phyloP scores from a whole-genome alignment of 2,888 invertebrate species.

The Tetramorium bicarinatum region DNA sequence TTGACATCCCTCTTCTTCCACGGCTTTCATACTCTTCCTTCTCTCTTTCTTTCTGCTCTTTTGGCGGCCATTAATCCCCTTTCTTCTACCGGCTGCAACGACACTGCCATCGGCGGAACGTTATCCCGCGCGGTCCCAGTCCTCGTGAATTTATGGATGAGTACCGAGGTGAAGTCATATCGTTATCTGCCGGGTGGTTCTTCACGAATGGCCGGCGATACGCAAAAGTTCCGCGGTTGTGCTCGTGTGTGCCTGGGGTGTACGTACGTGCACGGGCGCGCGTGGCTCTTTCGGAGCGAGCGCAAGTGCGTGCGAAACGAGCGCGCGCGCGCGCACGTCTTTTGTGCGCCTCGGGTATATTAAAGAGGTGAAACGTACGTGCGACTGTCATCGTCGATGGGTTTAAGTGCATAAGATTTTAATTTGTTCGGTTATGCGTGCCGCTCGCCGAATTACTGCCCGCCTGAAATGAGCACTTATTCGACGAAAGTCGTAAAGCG shows the following conservation, averaged over 20 bases:
- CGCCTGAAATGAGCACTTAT: slow-evolving; percentile 54
- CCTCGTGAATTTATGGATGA: slow-evolving; percentile 63
- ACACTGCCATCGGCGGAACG: slow-evolving; percentile 56
- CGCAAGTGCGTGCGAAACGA: slow-evolving; percentile 7
- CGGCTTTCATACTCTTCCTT: slow-evolving; percentile 32
- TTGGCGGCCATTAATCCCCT: slow-evolving; percentile 53
- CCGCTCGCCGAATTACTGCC: slow-evolving; percentile 33
- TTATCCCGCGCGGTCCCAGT: slow-evolving; percentile 52
- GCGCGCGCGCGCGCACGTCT: not conserved
- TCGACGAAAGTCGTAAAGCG: slow-evolving; percentile 64
- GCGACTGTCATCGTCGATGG: slow-evolving; percentile 61
- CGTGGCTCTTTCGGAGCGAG: slow-evolving; percentile 34
- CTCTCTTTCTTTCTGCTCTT: slow-evolving; percentile 24
- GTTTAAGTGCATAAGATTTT: slow-evolving; percentile 62
- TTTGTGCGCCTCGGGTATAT: slow-evolving; percentile 13
- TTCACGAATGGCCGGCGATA: slow-evolving; percentile 54
- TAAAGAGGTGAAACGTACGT: slow-evolving; percentile 37
- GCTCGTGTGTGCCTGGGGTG: slow-evolving; percentile 16
- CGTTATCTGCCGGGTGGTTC: slow-evolving; percentile 63
- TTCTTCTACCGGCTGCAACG: slow-evolving; percentile 54
- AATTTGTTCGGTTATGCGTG: slow-evolving; percentile 59
- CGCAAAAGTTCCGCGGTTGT: slow-evolving; percentile 37
- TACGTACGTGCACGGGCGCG: not conserved
- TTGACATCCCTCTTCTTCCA: slow-evolving; percentile 36
- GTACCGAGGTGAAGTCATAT: slow-evolving; percentile 60